A percentile compares a stretch with the other conserved stretches of the same genome.
Conservation (phyloP, 2,888 invertebrate genomes). For the Idaea biselata region DNA sequence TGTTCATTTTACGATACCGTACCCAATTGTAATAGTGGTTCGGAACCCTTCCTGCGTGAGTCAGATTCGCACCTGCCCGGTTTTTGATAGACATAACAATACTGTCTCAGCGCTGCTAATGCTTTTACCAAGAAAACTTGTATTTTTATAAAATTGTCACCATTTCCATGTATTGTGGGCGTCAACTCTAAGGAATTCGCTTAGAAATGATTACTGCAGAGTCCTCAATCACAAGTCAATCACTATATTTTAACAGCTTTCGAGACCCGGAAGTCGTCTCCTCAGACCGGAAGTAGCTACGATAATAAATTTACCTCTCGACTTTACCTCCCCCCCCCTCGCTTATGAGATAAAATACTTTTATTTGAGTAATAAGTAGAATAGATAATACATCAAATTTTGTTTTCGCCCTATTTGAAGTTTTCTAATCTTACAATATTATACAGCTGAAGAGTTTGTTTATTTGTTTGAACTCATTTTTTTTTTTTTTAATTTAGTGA, state of each 20-base stretch:
- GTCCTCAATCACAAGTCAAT: background rate
- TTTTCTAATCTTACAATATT: too few species aligned
- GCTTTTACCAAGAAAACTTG: background rate
- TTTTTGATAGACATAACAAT: background rate
- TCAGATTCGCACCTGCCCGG: too few species aligned
- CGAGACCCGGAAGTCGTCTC: slow-evolving; percentile 26
- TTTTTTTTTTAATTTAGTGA: too few species aligned
- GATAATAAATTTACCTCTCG: slow-evolving; percentile 26
- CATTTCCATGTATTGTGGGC: background rate
- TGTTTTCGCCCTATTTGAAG: background rate
- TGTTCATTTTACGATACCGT: too few species aligned
- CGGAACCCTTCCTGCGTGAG: too few species aligned
- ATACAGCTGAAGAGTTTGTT: too few species aligned
- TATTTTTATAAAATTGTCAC: background rate
- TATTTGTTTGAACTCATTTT: too few species aligned
- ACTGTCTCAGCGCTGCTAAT: too few species aligned
- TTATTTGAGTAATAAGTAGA: background rate
- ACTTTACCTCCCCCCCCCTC: slow-evolving; percentile 5
- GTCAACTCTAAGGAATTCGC: background rate
- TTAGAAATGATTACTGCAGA: background rate
- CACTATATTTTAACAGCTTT: slow-evolving; percentile 9
- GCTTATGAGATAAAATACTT: background rate
- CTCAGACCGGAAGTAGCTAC: slow-evolving; percentile 20
- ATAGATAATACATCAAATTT: background rate
- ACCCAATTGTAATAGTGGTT: too few species aligned